Base-by-base conservation (phyloP, 2,113 vertebrate genomes). In the Serinus canaria region DNA sequence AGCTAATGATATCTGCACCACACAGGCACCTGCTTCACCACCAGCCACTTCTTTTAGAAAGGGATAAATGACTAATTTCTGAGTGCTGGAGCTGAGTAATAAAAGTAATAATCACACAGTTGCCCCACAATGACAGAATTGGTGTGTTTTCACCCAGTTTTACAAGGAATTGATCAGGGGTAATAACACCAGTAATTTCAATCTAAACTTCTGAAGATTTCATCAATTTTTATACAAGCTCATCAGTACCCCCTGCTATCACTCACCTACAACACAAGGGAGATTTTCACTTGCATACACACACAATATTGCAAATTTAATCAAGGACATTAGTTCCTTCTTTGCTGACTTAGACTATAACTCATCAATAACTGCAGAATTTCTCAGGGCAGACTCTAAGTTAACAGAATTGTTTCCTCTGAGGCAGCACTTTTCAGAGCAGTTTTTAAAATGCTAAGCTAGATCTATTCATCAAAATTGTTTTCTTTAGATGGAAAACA, bases 401-500 rank as follows among this genome's bases (percentile, higher is more conserved):
- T 20, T 77, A 72, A 91, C 90, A 91, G 73, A 50, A 82, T 25
- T 47, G 37, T 21, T 78, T 78, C 75, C 47, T 89, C 87, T 58
- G 73, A 92, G 67, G 52, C 80, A 96, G 94, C 93, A 90, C 63
- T 94, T 97, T 83, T 9, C 74, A 76, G 60, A 67, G 59, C 21
- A 80, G 64, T 68, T 93, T 90, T 56, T 27, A 56, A 95, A 92
- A 64, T 6, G 63, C 77, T 59, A 93, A 90, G 74, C 64, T 70
- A 41, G 8, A 75, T 25, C 86, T 86, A 94, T 93, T 93, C 12
- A 96, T 96, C 86, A 79, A 78, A 90, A 80, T 37, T 35, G 53
- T 31, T 78, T 78, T 46, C 69, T 78, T 83, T 72, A 83, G 88
- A 89, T 66, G 58, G 93, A 88, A 95, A 95, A 63, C 25, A n/a